Percentiles rank a stretch among this genome's conserved stretches.
Evolutionary conservation across 2,797 vertebrate genomes (phyloP).

Genomic region (Psittacula derbiana): DNA sequence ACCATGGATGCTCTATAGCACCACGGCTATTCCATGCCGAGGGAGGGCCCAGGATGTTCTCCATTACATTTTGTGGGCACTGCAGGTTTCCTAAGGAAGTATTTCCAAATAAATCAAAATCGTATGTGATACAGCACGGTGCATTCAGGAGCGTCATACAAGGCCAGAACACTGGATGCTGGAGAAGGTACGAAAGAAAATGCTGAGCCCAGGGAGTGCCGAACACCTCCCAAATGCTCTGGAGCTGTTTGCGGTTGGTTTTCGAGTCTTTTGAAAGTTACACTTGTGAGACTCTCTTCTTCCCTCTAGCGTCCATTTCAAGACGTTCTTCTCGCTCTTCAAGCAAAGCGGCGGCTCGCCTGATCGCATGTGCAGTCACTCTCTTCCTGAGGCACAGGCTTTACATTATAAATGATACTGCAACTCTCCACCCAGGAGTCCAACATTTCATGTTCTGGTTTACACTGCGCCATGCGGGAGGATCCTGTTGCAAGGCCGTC

Average conservation of each 20-base stretch:
- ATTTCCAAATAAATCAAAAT: not conserved
- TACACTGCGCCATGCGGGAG: not conserved
- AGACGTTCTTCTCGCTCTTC: not conserved
- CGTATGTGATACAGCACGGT: rapidly evolving
- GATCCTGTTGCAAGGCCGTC: not conserved
- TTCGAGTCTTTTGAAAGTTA: not conserved
- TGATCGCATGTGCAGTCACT: rapidly evolving
- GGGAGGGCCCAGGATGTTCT: not conserved
- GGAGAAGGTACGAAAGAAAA: not conserved
- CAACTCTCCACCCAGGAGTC: not conserved
- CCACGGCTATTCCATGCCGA: not conserved
- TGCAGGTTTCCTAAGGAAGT: not conserved
- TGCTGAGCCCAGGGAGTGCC: not conserved
- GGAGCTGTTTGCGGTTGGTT: not conserved
- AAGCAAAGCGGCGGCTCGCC: rapidly evolving
- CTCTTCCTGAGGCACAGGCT: not conserved
- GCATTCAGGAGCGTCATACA: not conserved
- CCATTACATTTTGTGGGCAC: not conserved
- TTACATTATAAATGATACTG: not conserved
- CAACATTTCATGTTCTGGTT: not conserved
- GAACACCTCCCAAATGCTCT: rapidly evolving
- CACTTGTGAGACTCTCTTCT: slow-evolving; percentile 4
- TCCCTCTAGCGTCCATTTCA: slow-evolving; percentile 22
- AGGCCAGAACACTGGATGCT: not conserved
- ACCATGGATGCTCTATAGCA: not conserved